phyloP scores from a whole-genome alignment of 2,797 vertebrate species.

The Sebastes minor region DNA sequence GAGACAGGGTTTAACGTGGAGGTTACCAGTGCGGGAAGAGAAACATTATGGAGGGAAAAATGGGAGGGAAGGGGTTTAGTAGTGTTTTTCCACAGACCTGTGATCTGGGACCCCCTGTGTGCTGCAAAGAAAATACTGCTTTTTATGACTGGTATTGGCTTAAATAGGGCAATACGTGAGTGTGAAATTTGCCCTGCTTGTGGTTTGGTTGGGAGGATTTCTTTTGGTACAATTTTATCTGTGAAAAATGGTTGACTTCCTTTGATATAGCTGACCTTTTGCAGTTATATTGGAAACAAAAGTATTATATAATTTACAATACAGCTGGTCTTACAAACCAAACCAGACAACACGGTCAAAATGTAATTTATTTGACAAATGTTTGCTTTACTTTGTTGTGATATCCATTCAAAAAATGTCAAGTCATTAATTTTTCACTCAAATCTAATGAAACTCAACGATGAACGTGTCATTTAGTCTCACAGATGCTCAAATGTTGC shows the following conservation, averaged over 20 bases:
- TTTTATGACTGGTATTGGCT: background rate
- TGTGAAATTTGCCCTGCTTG: background rate
- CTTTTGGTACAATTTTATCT: background rate
- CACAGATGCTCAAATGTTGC: background rate
- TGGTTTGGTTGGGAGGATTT: background rate
- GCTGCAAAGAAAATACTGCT: slow-evolving; percentile 17
- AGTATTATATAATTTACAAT: background rate
- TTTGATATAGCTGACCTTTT: background rate
- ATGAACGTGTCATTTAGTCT: background rate
- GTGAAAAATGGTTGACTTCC: background rate
- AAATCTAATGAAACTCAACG: background rate
- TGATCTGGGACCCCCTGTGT: slow-evolving; percentile 30
- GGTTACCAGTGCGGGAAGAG: slow-evolving; percentile 32
- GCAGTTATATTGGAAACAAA: background rate
- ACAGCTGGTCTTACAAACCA: background rate
- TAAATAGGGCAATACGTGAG: background rate
- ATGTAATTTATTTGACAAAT: background rate
- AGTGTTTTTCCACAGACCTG: slow-evolving; percentile 34
- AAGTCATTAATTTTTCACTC: background rate
- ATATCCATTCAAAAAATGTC: background rate
- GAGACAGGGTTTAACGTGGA: slow-evolving; percentile 28
- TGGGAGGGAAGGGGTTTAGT: slow-evolving; percentile 43
- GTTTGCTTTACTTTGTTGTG: background rate
- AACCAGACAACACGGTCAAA: background rate
- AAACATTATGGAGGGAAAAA: slow-evolving; percentile 14